Base-by-base conservation (phyloP, 1,140 invertebrate genomes). In the Thrips palmi region DNA sequence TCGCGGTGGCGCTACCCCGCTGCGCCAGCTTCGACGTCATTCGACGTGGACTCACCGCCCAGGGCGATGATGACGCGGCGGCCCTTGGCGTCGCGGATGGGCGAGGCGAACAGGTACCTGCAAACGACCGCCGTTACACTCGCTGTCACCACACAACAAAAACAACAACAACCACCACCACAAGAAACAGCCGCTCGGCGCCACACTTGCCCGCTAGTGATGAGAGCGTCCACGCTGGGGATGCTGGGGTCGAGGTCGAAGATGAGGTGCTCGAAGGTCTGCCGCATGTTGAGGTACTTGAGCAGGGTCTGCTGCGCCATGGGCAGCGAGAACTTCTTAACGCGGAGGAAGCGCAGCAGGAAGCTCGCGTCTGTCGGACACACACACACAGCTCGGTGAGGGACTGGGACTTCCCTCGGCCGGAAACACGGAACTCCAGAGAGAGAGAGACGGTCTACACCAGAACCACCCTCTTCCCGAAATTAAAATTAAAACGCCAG, bases 281-380 rank as follows among this genome's bases (percentile, higher is more conserved):
- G 69, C 24, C 75, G 62, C 35, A 84, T 65, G 47, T 74, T 74
- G 33, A 86, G 63, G 53, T 84, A 87, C 49, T 82, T 84, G 7
- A 85, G 59, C 6, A 88, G 50, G 7, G 71, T 74, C 47, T 80
- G 71, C 49, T 84, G 71, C 0, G 82, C 74, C 65, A 82, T 71
- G 1, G 73, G 74, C 12, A 87, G 63, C 46, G 74, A 76, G 59
- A 73, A 85, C 53, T 85, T 85, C 51, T 81, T 77, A 28, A 70
- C 65, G 2, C 80, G 63, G 32, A 85, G 59, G 49, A 85, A 86
- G 25, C 79, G 61, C 24, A 85, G 56, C 39, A 85, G 59, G 53
- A 84, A 86, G 37, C 57, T 64, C 29, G 71, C 66, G 56, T 85
- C 81, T 71, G 57, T 31, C 52, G n/a, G n/a, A n/a, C n/a, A n/a